Conservation (phyloP, 2,797 vertebrate genomes). For the Xenopus petersii region DNA sequence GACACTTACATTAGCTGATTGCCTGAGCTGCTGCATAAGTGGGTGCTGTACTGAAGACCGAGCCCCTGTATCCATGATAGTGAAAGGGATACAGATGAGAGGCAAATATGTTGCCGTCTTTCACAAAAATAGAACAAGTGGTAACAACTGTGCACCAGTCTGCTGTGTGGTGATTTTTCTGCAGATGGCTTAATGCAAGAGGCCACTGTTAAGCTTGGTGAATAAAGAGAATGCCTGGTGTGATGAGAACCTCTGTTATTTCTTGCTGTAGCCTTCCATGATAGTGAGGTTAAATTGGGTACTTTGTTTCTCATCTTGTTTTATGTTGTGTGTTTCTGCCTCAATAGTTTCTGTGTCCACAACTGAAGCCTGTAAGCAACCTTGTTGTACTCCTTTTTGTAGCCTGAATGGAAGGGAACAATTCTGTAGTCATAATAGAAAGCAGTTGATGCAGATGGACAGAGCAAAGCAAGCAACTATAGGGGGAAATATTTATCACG, state of each 20-base stretch:
- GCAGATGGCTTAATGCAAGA: too few relatives aligned
- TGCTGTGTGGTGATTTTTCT: too few relatives aligned
- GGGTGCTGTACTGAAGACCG: neutral
- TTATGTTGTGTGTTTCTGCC: conserved; percentile 16
- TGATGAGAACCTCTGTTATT: neutral
- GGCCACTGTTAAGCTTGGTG: too few relatives aligned
- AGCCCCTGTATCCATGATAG: neutral
- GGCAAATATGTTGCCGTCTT: neutral
- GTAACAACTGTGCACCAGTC: too few relatives aligned
- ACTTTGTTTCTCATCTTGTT: conserved; percentile 14
- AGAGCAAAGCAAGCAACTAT: conserved; percentile 12
- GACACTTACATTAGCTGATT: neutral
- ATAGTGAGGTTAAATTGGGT: conserved; percentile 14
- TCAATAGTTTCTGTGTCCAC: conserved; percentile 29
- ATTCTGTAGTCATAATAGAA: conserved; percentile 46
- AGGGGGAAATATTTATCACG: conserved; percentile 4
- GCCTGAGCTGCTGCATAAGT: neutral
- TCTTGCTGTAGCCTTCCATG: neutral
- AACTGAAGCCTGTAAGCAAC: conserved; percentile 41
- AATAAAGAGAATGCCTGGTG: neutral
- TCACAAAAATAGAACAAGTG: too few relatives aligned
- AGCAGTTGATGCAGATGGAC: conserved; percentile 40
- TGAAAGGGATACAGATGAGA: neutral
- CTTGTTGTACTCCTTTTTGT: conserved; percentile 42
- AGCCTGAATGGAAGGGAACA: conserved; percentile 51